Evolutionary conservation across 2,113 vertebrate genomes (phyloP), one percentile per base, ranked within the genome.

Genomic region (Antigone vipio): DNA sequence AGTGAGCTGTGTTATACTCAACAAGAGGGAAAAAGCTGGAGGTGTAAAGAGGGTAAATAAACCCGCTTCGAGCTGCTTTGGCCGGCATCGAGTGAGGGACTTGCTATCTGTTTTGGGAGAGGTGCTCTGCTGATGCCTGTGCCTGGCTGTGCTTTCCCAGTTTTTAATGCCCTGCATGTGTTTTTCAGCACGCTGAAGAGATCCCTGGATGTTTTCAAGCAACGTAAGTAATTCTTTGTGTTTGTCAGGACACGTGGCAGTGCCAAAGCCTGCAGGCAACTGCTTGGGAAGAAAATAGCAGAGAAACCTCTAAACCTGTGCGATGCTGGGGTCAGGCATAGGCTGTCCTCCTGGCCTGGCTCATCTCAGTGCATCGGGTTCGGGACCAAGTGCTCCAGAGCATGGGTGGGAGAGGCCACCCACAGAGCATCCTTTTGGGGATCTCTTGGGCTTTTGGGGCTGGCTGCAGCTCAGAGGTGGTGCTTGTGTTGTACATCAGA

Each of bases 191-290:
- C 99, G 0, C 95, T 99, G 96, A 99, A 99, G 98, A 98, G 98
- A 94, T 98, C 99, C 10, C 97, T 99, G 21, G 99, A 99, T 34
- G 93, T 99, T 93, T 99, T 99, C 88, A 99, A 99, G 96, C 98
- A 99, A 92, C 99, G 99, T 99, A 97, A 99, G 99, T 98, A 83
- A 68, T 71, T 62, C 63, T 86, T 83, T 15, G 1, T n/a, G 35
- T 56, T 88, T 91, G 40, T 47, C 21, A 69, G 76, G 64, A 30
- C 60, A 26, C 35, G 49, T 75, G 49, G 49, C 42, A 88, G 66
- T 1, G 2, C 17, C 24, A 38, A 77, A 62, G 17, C 42, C 66
- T 85, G 27, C 44, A 83, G 47, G 38, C 17, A 38, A 12, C 21
- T 44, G 35, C 13, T 62, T 55, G 44, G 22, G 74, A 74, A 71